phyloP scores from a whole-genome alignment of 2,888 invertebrate species.

The Prosopocoilus inquinatus region DNA sequence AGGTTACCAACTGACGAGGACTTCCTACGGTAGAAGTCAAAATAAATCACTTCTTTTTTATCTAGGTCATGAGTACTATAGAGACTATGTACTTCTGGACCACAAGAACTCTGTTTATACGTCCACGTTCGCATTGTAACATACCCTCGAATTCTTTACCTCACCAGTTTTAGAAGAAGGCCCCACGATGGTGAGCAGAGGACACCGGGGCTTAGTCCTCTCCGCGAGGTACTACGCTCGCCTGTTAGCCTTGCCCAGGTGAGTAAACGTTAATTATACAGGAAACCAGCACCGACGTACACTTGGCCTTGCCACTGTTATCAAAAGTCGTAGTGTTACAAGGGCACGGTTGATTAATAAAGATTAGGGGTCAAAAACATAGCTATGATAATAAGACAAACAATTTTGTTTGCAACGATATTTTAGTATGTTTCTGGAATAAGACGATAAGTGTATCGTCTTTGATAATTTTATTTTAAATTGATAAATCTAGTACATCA shows the following conservation, averaged over 20 bases:
- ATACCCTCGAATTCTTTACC: neutral
- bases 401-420: too few relatives aligned
- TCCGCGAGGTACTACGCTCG: slow-evolving; percentile 43
- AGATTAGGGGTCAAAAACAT: too few relatives aligned
- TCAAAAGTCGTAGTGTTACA: too few relatives aligned
- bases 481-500: too few relatives aligned
- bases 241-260: slow-evolving; percentile 46
- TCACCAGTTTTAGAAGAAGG: slow-evolving; percentile 2
- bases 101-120: slow-evolving; percentile 18
- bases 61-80: slow-evolving; percentile 20
- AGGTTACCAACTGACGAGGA: neutral
- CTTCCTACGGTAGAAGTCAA: neutral
- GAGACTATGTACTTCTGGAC: slow-evolving; percentile 20
- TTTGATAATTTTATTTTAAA: too few relatives aligned
- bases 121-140: neutral
- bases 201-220: slow-evolving; percentile 34
- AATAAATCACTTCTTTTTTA: neutral
- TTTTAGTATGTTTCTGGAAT: too few relatives aligned
- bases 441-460: too few relatives aligned
- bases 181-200: slow-evolving; percentile 20
- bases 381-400: too few relatives aligned
- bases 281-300: slow-evolving; percentile 5
- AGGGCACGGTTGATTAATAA: too few relatives aligned
- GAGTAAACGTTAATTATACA: slow-evolving; percentile 30
- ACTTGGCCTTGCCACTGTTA: slow-evolving; percentile 3